Base-by-base conservation (phyloP, 2,888 invertebrate species). In the Cenopis cana region DNA sequence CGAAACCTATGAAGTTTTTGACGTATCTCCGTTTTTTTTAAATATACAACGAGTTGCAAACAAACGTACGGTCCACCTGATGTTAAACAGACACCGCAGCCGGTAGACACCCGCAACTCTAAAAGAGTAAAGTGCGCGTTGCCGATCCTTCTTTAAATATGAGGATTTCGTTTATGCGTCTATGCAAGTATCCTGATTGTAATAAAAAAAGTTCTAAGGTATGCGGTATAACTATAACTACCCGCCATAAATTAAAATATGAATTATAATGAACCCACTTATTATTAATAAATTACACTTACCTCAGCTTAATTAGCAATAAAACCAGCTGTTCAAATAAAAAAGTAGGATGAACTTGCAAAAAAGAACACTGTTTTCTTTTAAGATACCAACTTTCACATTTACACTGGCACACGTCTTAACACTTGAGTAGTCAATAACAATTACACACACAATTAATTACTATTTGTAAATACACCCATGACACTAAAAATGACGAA, bases 281-380 rank as follows among this genome's bases (percentile, higher is more conserved):
- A 49, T 65, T 54, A 59, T 59, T 52, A 46, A 46, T 60, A 66
- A 46, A 54, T 9, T n/a, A 24, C 60, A 57, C 70, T 70, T 66
- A 70, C 70, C 70, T 70, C 24, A 46, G 65, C 36, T 36, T 66
- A 69, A 65, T 69, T 65, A 57, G 70, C 59, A 54, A 71, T 61
- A 60, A 71, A 60, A 67, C 76, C 79, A 82, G 79, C 80, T 79
- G 80, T 72, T 73, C 41, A 74, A 75, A 72, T 66, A 77, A 73
- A 76, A 77, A 77, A 74, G 74, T 75, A 71, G 71, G 55, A 71
- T 71, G 50, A 79, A 78, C 75, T 78, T 74, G 77, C 76, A 78
- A 79, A 81, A 78, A 76, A 75, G 74, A 75, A 73, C 82, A 83
- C 76, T 81, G 75, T 83, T 82, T 83, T 82, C 79, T 81, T 79